Evolutionary conservation across 2,113 vertebrate species (phyloP).

Genomic region (Phaethon lepturus): DNA sequence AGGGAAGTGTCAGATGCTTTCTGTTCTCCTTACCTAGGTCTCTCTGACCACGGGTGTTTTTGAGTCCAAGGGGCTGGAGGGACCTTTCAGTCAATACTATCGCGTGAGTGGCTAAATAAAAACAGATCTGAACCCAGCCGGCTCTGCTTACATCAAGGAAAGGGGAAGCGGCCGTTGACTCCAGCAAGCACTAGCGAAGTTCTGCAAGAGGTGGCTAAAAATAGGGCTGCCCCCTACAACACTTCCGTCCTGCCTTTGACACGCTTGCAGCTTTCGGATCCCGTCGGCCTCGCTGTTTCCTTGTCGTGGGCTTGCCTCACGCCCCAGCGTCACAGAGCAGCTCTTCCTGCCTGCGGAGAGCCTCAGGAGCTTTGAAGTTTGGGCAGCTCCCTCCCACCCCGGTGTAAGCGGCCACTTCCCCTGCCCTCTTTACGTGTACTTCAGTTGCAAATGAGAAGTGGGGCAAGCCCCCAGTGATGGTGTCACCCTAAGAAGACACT

Average conservation of each 20-base stretch:
- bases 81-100: neutral
- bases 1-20: neutral
- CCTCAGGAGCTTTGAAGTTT: neutral
- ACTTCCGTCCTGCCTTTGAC: slow-evolving; percentile 51
- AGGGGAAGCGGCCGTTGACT: slow-evolving; percentile 31
- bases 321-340: neutral
- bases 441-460: neutral
- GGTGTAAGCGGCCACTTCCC: neutral
- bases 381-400: neutral
- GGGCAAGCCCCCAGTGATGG: neutral
- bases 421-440: neutral
- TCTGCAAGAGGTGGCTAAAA: slow-evolving; percentile 62
- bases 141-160: slow-evolving; percentile 48
- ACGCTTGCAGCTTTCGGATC: slow-evolving; percentile 23
- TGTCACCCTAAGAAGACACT: accelerated
- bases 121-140: neutral
- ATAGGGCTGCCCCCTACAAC: slow-evolving; percentile 36
- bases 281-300: neutral
- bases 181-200: neutral
- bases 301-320: neutral
- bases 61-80: neutral
- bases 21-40: slow-evolving; percentile 26
- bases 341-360: neutral
- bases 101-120: neutral
- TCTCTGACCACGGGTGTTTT: neutral